Conservation (phyloP, 2,888 invertebrate species). For the Pachydiplax longipennis region DNA sequence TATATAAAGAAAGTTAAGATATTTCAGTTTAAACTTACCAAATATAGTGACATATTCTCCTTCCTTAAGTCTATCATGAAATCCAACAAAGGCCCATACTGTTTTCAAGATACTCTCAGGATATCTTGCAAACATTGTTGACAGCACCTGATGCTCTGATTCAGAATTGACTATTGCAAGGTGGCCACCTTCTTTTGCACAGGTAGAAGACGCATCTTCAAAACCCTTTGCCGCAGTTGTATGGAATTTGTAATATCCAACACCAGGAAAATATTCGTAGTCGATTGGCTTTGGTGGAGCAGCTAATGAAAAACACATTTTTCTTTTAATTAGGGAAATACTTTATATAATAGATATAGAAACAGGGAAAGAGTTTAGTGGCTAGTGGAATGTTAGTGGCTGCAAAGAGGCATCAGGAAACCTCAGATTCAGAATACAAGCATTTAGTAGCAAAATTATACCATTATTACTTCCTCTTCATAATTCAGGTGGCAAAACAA, state of each 20-base stretch:
- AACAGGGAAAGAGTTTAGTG: no score
- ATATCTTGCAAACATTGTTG: slow-evolving; percentile 47
- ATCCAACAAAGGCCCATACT: slow-evolving; percentile 49
- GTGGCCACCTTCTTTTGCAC: slow-evolving; percentile 48
- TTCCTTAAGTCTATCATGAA: slow-evolving; percentile 48
- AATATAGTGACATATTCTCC: slow-evolving; percentile 49
- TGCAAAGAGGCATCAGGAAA: no score
- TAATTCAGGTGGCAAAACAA: no score
- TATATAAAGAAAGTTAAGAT: no score
- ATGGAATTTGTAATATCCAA: slow-evolving; percentile 32
- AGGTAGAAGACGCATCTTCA: slow-evolving; percentile 14
- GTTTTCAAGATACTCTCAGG: background rate
- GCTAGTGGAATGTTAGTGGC: no score
- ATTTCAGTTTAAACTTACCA: no score
- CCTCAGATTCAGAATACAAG: no score
- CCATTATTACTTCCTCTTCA: no score
- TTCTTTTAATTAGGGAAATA: background rate
- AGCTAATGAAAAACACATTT: background rate
- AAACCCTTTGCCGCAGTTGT: background rate
- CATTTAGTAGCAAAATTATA: no score
- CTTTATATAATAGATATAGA: no score
- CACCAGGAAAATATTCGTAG: slow-evolving; percentile 5
- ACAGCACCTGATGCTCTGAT: slow-evolving; percentile 47
- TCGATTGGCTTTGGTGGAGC: background rate
- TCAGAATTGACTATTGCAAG: slow-evolving; percentile 50